Percentiles rank a stretch among this genome's conserved stretches.
Evolutionary conservation across 2,113 vertebrate genomes (phyloP).

Genomic region (Arenaria interpres): DNA sequence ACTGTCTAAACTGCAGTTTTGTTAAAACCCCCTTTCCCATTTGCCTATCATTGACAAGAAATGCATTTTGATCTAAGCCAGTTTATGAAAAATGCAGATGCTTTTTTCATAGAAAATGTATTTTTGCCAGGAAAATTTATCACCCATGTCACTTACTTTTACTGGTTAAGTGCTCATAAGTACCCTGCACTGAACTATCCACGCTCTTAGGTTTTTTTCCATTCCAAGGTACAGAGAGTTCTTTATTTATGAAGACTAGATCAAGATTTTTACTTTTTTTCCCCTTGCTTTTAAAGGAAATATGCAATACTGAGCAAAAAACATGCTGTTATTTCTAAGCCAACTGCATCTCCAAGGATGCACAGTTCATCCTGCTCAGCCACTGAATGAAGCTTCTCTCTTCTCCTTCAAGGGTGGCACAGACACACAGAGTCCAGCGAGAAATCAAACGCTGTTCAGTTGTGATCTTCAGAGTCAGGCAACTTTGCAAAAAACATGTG

Average conservation of each 20-base stretch:
- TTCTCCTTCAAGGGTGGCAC: background rate
- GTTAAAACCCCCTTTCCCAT: background rate
- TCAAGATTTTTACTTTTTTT: background rate
- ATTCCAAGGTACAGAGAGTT: background rate
- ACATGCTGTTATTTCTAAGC: background rate
- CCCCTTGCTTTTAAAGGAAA: background rate
- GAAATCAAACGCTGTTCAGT: background rate
- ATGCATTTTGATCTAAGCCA: background rate
- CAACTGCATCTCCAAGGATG: accelerated
- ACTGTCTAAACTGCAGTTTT: background rate
- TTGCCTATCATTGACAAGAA: background rate
- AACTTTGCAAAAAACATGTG: background rate
- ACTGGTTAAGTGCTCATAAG: background rate
- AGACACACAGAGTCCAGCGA: background rate
- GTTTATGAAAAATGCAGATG: background rate
- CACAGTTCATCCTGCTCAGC: background rate
- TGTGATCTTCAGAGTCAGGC: background rate
- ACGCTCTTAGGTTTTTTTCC: background rate
- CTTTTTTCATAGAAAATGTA: background rate
- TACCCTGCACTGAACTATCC: background rate
- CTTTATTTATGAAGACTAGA: background rate
- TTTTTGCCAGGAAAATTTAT: background rate
- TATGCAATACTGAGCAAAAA: background rate
- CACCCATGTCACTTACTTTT: background rate
- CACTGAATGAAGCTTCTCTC: background rate